Evolutionary conservation across 2,797 vertebrate species (phyloP), one percentile per base, ranked within the genome.

Genomic region (Emydoidea blandingii): DNA sequence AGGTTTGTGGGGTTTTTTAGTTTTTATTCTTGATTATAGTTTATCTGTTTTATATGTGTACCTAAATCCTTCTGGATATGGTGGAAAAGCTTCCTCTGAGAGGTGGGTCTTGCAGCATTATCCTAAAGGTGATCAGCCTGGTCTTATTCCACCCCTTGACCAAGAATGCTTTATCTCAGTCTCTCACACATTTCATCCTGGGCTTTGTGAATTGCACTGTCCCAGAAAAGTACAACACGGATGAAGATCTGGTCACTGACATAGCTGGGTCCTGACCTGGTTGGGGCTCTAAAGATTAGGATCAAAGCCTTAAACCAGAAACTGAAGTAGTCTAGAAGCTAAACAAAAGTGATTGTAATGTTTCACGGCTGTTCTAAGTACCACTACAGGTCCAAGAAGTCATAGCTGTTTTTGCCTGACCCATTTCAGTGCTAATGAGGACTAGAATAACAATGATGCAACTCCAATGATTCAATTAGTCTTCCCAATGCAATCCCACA

Each of bases 401-500:
- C 92, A 81, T 84, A 94, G 93, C 19, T 84, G 81, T 88, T 92
- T 89, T 85, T 76, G 86, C 94, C 54, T 81, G 85, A 95, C 90
- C 41, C 86, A 74, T 91, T 94, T 83, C 0, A 1, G 87, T 62
- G 84, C 81, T 89, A 95, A 86, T 0, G 1, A 93, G 94, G 93
- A 49, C 80, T 90, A 4, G 2, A 83, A 92, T 92, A 87, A 57
- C 91, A 93, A 50, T 25, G 8, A 92, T 41, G 41, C 81, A 93
- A 95, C 25, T 57, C 34, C 91, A 93, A 47, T 29, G 7, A 92
- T 53, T 37, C 79, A 92, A 94, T 23, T 54, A 65, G 41, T 50
- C 5, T 18, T 89, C 92, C 87, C 1, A 0, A 74, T 93, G 91
- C 37, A 85, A 2, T 0, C 0, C 92, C 82, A 12, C 68, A 49